Percentiles rank a stretch among this genome's conserved stretches.
These are phyloP conservation scores for Ophraella communa DNA, from an alignment of 2,888 invertebrate genomes.

Conservation along the genomic window DNA sequence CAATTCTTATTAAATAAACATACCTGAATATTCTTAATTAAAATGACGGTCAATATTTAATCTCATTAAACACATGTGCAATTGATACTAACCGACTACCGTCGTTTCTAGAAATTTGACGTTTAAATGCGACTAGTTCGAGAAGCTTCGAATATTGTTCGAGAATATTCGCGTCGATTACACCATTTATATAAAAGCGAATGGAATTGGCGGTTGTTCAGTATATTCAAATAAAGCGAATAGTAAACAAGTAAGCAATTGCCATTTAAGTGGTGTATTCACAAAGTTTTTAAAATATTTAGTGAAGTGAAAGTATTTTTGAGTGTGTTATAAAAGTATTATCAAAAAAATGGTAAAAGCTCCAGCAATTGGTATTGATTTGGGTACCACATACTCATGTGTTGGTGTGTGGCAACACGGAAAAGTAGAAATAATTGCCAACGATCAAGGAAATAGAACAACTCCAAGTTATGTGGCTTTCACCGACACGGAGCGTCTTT, in stretches of 20 bases:
- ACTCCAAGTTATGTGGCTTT: slow-evolving; percentile 83
- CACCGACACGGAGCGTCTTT: slow-evolving; percentile 71
- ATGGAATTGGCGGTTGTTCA: slow-evolving; percentile 8
- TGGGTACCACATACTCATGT: slow-evolving; percentile 88
- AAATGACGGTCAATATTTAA: not conserved
- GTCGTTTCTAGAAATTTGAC: not conserved
- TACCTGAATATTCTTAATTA: too few relatives aligned
- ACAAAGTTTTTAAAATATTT: not conserved
- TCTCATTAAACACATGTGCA: not conserved
- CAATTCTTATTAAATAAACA: too few relatives aligned
- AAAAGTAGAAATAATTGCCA: slow-evolving; percentile 86
- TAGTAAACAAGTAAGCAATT: slow-evolving; percentile 4
- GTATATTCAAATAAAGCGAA: slow-evolving; percentile 18
- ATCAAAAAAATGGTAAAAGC: slow-evolving; percentile 52
- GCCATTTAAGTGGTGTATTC: slow-evolving; percentile 48
- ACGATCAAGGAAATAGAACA: slow-evolving; percentile 84
- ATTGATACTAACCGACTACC: not conserved
- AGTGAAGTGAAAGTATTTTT: not conserved
- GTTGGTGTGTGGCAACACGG: slow-evolving; percentile 84
- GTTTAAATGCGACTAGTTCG: not conserved
- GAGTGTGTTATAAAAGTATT: slow-evolving; percentile 1
- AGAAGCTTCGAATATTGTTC: not conserved
- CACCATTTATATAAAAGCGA: slow-evolving; percentile 28
- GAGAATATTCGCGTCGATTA: slow-evolving; percentile 28
- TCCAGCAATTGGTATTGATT: slow-evolving; percentile 78